Percentiles rank a stretch among this genome's conserved stretches.
phyloP scores from a whole-genome alignment of 1,140 invertebrate species.

The Polypedilum vanderplanki region DNA sequence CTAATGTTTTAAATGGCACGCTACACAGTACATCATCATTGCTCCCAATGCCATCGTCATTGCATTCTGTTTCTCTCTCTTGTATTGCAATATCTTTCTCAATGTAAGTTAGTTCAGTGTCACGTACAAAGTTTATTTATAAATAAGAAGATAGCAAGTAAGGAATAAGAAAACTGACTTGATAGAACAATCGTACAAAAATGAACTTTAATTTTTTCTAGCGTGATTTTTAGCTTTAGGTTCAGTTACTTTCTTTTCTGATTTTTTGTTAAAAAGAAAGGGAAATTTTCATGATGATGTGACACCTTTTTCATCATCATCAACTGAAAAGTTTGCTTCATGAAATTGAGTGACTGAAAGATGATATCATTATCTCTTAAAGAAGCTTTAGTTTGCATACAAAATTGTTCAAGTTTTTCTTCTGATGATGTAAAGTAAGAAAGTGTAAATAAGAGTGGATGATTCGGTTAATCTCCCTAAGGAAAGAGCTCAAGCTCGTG shows the following conservation, averaged over 20 bases:
- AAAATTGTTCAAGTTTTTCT: not conserved
- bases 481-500: not conserved
- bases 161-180: not conserved
- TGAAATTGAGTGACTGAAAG: not conserved
- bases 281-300: not conserved
- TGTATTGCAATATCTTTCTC: constrained; percentile 6
- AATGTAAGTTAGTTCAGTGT: not conserved
- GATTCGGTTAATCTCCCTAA: constrained; percentile 9
- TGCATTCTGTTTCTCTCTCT: not conserved
- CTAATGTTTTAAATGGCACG: no score
- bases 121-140: constrained; percentile 28
- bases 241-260: no score
- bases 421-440: not conserved
- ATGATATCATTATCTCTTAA: not conserved
- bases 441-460: constrained; percentile 1
- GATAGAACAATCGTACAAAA: not conserved
- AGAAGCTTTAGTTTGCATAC: not conserved
- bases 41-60: not conserved
- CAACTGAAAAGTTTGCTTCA: not conserved
- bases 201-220: no score
- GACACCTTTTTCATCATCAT: not conserved
- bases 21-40: no score
- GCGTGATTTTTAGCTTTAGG: no score
- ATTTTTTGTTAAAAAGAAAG: no score
- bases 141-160: constrained; percentile 1